phyloP scores from a whole-genome alignment of 2,113 vertebrate genomes.

The Lamprologus speciosus region DNA sequence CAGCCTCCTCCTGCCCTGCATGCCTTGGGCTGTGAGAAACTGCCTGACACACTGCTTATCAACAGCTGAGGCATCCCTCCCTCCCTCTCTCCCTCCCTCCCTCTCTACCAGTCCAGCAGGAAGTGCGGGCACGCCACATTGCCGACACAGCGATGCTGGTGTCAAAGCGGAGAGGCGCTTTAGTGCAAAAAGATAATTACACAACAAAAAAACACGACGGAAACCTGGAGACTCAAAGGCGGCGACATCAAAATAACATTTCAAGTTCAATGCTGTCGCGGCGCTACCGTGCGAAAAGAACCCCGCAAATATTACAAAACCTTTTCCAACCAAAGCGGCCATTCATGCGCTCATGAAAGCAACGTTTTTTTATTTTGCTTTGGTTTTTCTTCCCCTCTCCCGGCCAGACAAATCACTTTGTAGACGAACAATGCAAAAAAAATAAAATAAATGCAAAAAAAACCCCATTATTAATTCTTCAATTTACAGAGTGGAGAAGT shows the following conservation, averaged over 20 bases:
- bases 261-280: not conserved
- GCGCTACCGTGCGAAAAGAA: not conserved
- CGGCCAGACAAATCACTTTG: constrained; percentile 1
- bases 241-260: constrained; percentile 20
- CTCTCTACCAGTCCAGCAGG: not conserved
- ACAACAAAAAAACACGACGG: not conserved
- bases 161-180: not conserved
- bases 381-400: not conserved
- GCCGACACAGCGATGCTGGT: not conserved
- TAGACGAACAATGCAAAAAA: not conserved
- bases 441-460: not conserved
- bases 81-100: not conserved
- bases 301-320: not conserved
- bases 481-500: not conserved
- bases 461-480: not conserved
- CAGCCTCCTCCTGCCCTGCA: not conserved
- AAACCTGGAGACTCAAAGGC: not conserved
- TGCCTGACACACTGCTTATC: constrained; percentile 38
- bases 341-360: constrained; percentile 6
- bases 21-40: constrained; percentile 41
- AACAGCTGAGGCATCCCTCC: constrained; percentile 19
- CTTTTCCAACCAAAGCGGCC: not conserved
- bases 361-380: not conserved
- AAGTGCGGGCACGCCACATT: not conserved
- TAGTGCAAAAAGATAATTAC: constrained; percentile 25